Evolutionary conservation across 2,797 vertebrate genomes (phyloP), one percentile per base, ranked within the genome.

Genomic region (Clamator glandarius): DNA sequence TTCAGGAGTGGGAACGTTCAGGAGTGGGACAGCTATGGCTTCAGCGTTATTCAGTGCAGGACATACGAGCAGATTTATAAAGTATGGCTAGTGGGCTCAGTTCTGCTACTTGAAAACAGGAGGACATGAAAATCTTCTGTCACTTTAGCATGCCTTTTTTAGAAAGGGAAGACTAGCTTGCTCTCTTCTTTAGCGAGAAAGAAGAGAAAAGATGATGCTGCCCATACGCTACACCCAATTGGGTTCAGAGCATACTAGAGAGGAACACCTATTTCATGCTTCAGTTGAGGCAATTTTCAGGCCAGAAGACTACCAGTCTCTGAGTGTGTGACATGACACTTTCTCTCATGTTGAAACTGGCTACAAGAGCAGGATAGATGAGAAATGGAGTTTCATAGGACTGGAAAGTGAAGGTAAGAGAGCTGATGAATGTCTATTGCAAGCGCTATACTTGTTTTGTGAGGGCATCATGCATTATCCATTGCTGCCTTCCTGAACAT

Each of bases 321-420:
- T 67, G 44, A 70, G 31, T 42, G 11, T 0, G 0, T 63, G 66
- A 33, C 0, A 1, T 46, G 33, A 28, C 24, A 44, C 16, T 44
- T 18, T 67, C 15, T 72, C 26, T 64, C 9, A 18, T 63, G 20
- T 84, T 84, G 52, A 84, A 92, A 55, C 29, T 67, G 57, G 31
- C 15, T 90, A 14, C 35, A 51, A 29, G 24, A 86, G 35, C 21
- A 52, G 62, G 66, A 11, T 11, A 75, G 46, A 54, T 54, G 72
- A 79, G 44, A 73, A 86, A 15, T 51, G 17, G 48, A 66, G 26
- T 82, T 84, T 58, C 4, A 3, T 48, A 24, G 21, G 39, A 26
- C 84, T 70, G 48, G 29, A 36, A 63, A 89, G 20, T 3, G 1
- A 63, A 69, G 35, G 44, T 85, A 76, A 33, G 28, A 54, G 33